Evolutionary conservation across 2,797 vertebrate species (phyloP), one percentile per base, ranked within the genome.

Genomic region (Neoniphon sammara): DNA sequence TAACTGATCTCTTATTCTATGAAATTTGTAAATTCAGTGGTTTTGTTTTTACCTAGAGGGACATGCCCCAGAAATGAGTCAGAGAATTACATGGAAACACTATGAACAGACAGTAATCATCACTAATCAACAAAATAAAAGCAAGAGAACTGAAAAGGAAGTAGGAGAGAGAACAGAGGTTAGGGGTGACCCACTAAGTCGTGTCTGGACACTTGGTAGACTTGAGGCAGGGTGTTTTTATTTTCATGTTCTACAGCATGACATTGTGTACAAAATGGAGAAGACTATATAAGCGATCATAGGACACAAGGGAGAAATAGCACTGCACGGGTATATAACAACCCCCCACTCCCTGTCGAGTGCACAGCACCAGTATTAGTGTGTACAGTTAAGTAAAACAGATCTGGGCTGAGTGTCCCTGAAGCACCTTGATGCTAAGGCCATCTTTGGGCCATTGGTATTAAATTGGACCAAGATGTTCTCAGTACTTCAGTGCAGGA

Each of bases 161-260:
- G 62, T 53, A 73, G 70, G 18, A 55, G 59, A 75, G 23, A 58
- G 61, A 52, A 62, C 25, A 67, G 66, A 55, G 42, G 20, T 39
- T 73, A 66, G 21, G 44, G 52, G 50, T 9, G 20, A 75, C 57
- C 36, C 39, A 86, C 82, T 80, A 44, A 88, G 65, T 82, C 0
- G 79, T 83, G 81, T 81, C 56, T 36, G 69, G 86, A 91, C 82
- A 91, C 86, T 81, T 34, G 60, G 63, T 75, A 80, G 82, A 84
- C 84, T 91, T 85, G 82, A 91, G 84, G 76, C 84, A 87, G 62
- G 76, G 78, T 81, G 85, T 86, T 85, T 93, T 93, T 90, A 91
- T 92, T 93, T 91, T 90, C 89, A 92, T 89, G 89, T 91, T 91
- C 88, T 88, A 87, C 87, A 93, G 82, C 81, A 90, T 75, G 66